phyloP scores from a whole-genome alignment of 2,797 vertebrate species.

The Propithecus deckenii region DNA sequence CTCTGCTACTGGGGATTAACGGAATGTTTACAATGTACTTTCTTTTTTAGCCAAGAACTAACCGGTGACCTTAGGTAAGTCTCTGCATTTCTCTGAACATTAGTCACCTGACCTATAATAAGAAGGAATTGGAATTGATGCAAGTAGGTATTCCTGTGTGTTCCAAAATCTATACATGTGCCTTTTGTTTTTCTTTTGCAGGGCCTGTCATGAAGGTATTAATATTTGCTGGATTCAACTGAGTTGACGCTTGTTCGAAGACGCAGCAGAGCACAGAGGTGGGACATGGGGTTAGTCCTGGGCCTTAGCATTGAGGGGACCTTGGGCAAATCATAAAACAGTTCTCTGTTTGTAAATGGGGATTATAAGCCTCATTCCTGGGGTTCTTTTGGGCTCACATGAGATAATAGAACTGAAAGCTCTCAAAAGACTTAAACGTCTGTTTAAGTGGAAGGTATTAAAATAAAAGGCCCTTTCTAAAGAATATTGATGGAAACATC shows the following conservation, averaged over 20 bases:
- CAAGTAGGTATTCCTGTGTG: not conserved
- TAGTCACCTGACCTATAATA: not conserved
- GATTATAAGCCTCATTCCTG: not conserved
- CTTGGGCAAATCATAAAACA: not conserved
- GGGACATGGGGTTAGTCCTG: not conserved
- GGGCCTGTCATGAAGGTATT: not conserved
- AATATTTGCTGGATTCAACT: not conserved
- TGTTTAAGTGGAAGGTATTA: not conserved
- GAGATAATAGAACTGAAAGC: not conserved
- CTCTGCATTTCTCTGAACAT: not conserved
- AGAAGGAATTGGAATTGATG: not conserved
- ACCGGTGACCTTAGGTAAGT: not conserved
- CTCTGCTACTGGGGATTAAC: not conserved
- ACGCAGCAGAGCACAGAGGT: not conserved
- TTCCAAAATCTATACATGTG: not conserved
- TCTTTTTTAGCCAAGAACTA: not conserved
- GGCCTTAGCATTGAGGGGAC: not conserved
- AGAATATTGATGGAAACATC: slow-evolving; percentile 30
- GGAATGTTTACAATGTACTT: slow-evolving; percentile 33
- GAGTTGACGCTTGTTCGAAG: not conserved
- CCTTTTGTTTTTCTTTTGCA: not conserved
- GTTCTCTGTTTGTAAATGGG: not conserved
- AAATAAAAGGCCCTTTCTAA: slow-evolving; percentile 27
- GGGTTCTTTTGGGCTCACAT: not conserved
- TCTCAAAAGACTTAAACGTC: slow-evolving; percentile 2